Percentiles rank a stretch among this genome's conserved stretches.
These are phyloP conservation scores for Drosophila kanapiae DNA, from an alignment of 1,140 invertebrate genomes.

Conservation along the genomic window DNA sequence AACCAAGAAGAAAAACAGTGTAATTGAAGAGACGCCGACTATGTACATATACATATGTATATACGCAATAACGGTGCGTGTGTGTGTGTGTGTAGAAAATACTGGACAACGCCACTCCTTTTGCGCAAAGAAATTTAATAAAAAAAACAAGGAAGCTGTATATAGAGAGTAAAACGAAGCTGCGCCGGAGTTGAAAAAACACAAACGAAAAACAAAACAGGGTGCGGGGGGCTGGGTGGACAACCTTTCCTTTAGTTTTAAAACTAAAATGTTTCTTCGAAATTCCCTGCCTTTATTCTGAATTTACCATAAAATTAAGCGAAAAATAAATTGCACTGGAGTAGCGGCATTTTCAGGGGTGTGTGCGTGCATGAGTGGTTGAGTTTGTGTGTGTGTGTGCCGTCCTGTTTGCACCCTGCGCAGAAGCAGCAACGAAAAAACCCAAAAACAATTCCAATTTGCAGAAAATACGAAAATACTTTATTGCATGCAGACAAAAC, in stretches of 20 bases:
- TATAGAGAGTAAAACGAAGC: constrained; percentile 55
- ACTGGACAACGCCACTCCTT: constrained; percentile 73
- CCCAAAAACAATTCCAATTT: constrained; percentile 40
- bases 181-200: constrained; percentile 73
- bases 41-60: constrained; percentile 15
- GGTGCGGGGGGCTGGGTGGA: constrained; percentile 11
- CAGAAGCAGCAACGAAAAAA: constrained; percentile 38
- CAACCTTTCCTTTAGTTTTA: not conserved
- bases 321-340: constrained; percentile 32
- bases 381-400: not conserved
- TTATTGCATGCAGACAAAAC: constrained; percentile 21
- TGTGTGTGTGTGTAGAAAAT: constrained; percentile 56
- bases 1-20: constrained; percentile 6
- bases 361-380: constrained; percentile 22
- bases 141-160: constrained; percentile 40
- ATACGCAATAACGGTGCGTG: constrained; percentile 10
- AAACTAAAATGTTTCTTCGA: constrained; percentile 8
- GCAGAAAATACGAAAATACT: constrained; percentile 30
- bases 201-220: constrained; percentile 34
- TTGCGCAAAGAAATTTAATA: constrained; percentile 68
- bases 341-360: constrained; percentile 48
- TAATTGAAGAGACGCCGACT: constrained; percentile 29
- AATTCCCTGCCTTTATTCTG: not conserved
- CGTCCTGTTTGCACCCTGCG: constrained; percentile 55
- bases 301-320: constrained; percentile 15